Conservation (phyloP, 2,888 invertebrate genomes). For the Seladonia tumulorum region DNA sequence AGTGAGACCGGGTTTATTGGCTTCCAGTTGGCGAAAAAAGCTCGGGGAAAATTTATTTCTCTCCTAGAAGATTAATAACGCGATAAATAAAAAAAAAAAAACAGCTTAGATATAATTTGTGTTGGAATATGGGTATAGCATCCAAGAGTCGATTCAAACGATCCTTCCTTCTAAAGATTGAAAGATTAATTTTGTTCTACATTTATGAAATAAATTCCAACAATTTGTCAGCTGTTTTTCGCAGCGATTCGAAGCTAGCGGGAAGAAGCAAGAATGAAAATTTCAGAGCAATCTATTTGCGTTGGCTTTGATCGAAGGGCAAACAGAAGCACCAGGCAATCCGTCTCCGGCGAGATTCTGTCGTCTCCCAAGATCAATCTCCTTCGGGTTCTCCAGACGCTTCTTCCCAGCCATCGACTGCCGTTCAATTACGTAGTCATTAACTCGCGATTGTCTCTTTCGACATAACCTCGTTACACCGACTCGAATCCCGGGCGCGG, state of each 20-base stretch:
- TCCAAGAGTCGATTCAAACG: too few relatives aligned
- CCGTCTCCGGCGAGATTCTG: background rate
- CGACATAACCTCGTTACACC: conserved; percentile 81
- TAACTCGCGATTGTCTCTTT: conserved; percentile 82
- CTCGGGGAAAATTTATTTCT: background rate
- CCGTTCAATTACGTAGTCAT: conserved; percentile 81
- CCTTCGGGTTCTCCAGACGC: conserved; percentile 32
- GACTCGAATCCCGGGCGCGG: conserved; percentile 80
- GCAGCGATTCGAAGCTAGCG: background rate
- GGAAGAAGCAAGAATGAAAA: background rate
- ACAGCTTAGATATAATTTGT: background rate
- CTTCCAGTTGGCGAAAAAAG: too few relatives aligned
- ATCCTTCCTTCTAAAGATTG: too few relatives aligned
- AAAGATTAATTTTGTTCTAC: too few relatives aligned
- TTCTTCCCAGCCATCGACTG: conserved; percentile 53
- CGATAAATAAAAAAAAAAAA: too few relatives aligned
- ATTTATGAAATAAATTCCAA: too few relatives aligned
- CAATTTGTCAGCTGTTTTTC: background rate
- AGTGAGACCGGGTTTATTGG: too few relatives aligned
- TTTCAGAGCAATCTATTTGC: background rate
- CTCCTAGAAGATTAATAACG: background rate
- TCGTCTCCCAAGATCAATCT: conserved; percentile 53
- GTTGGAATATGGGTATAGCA: too few relatives aligned
- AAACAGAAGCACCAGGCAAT: conserved; percentile 1
- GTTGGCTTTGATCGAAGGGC: background rate